Base-by-base conservation (phyloP, 2,113 vertebrate species). In the Psophia crepitans region DNA sequence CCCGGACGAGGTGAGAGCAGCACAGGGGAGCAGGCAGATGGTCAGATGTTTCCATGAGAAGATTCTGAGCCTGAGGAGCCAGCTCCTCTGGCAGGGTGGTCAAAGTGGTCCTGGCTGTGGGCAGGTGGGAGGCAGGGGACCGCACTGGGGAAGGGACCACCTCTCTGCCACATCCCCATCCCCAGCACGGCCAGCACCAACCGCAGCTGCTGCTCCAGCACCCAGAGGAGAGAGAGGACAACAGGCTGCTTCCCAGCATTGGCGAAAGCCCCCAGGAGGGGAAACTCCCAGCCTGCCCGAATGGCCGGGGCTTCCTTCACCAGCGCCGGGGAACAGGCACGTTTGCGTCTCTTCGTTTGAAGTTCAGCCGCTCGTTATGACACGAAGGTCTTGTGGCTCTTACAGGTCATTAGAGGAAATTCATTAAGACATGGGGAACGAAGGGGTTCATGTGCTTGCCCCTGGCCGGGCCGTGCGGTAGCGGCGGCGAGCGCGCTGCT, bases 1-100 rank as follows among this genome's bases (percentile, higher is more conserved):
- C 54, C 44, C 0, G 0, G 4, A 1, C 0, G 0, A 60, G 44
- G 24, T 44, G 44, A 28, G 7, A 54, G 46, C 37, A 53, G 56
- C 4, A 8, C 23, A 15, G 12, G 35, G 16, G 21, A 54, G 33
- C 18, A 11, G 22, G 9, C 15, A 8, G 14, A 11, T 0, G 24
- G 35, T 19, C 68, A 41, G 63, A 56, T 11, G 19, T 6, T 30
- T 33, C 77, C 8, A 0, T 8, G 35, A 49, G 51, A 57, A 48
- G 70, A 30, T 12, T 60, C 37, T 32, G 46, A 63, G 26, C 6
- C 0, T 0, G 33, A 87, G 61, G 27, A 82, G 23, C 5, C 49
- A 26, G 64, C 23, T 90, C 74, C 10, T 30, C 35, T 19, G 27
- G 44, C 68, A 49, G 53, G 43, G 39, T 8, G 32, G 21, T 2